Percentiles rank a stretch among this genome's conserved stretches.
These are phyloP conservation scores for Gymnorhina tibicen DNA, from an alignment of 2,113 vertebrate genomes.

Conservation along the genomic window DNA sequence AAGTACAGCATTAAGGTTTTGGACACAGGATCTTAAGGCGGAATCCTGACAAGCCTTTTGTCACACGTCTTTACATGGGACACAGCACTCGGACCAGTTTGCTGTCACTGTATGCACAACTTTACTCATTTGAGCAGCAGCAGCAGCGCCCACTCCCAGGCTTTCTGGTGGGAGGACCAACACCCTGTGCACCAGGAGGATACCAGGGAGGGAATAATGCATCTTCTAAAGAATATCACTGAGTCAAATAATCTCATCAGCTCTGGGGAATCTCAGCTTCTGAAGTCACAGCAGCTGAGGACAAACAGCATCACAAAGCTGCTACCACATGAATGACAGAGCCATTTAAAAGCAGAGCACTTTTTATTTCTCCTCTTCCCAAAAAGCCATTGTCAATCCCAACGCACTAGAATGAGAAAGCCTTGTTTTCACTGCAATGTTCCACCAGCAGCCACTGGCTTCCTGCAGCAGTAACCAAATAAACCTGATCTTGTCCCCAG, in stretches of 20 bases:
- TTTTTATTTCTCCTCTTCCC: not conserved
- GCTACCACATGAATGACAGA: not conserved
- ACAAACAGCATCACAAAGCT: not conserved
- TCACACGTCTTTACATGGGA: rapidly evolving
- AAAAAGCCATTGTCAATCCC: not conserved
- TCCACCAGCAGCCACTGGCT: not conserved
- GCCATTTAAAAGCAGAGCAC: not conserved
- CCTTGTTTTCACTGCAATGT: not conserved
- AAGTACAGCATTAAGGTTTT: not conserved
- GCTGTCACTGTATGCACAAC: rapidly evolving
- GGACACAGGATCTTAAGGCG: not conserved
- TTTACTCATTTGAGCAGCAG: not conserved
- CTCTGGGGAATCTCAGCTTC: not conserved
- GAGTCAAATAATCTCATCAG: not conserved
- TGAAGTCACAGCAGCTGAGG: not conserved
- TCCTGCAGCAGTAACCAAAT: rapidly evolving
- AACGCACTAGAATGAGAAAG: not conserved
- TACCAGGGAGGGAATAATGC: not conserved
- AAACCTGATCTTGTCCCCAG: not conserved
- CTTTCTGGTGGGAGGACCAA: not conserved
- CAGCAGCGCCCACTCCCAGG: not conserved
- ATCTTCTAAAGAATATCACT: not conserved
- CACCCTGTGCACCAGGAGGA: not conserved
- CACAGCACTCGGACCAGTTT: not conserved
- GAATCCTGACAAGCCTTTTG: not conserved